Percentiles rank a stretch among this genome's conserved stretches.
Conservation (phyloP, 2,888 invertebrate genomes). For the Torymus auratus region DNA sequence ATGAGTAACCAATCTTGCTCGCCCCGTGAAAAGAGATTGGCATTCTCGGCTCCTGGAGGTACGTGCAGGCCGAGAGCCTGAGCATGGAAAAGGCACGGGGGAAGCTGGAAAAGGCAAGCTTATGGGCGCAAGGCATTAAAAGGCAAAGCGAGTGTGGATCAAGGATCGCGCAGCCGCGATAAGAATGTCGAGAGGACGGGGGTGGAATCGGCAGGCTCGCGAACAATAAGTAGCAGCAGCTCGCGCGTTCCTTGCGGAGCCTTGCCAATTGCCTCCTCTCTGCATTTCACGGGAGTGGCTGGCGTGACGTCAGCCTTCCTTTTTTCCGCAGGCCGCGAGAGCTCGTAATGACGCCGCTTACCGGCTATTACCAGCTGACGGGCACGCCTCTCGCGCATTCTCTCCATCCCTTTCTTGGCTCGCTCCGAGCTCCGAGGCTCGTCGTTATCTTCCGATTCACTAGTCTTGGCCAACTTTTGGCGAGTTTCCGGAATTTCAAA, state of each 20-base stretch:
- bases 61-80: no score
- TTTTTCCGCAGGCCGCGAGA: background rate
- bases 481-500: no score
- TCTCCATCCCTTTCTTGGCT: background rate
- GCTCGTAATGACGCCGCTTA: background rate
- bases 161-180: background rate
- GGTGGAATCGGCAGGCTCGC: constrained; percentile 1
- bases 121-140: constrained; percentile 60
- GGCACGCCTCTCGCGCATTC: background rate
- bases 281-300: constrained; percentile 3
- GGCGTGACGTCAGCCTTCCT: constrained; percentile 10
- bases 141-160: constrained; percentile 55
- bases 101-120: no score
- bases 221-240: background rate
- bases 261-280: background rate
- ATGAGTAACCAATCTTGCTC: constrained; percentile 31
- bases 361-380: constrained; percentile 18
- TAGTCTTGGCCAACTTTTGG: no score
- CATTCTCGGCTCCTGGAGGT: background rate
- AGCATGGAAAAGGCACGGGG: no score
- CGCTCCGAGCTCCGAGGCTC: no score
- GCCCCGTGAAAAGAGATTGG: constrained; percentile 31
- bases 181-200: no score
- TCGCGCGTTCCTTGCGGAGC: background rate
- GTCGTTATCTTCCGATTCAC: background rate